Base-by-base conservation (phyloP, 2,888 invertebrate species). In the Clostera curtula region DNA sequence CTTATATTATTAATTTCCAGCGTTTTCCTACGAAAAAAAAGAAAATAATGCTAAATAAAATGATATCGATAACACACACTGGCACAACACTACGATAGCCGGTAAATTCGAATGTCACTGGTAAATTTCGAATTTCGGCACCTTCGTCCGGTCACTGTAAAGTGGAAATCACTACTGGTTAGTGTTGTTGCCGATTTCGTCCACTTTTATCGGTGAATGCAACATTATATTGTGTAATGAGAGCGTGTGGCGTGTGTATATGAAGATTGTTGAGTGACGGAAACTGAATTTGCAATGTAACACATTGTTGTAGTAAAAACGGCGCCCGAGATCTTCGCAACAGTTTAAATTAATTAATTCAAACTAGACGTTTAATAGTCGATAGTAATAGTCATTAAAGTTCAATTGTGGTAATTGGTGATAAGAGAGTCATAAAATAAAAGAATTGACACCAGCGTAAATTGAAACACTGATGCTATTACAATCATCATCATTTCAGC, bases 1-100 rank as follows among this genome's bases (percentile, higher is more conserved):
- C 82, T 83, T 71, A 83, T 74, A 75, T 79, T 82, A 80, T 75
- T 76, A 71, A 77, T 76, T 79, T 82, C 82, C 82, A 73, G 79
- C 80, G 67, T 75, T 82, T 75, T 80, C 83, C 83, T 83, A 83
- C 74, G n/a, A n/a, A n/a, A 75, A 80, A 79, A 80, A 75, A 77
- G 71, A 77, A 79, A 79, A 73, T 59, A 71, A 65, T 36, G 36
- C 45, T 44, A 59, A 64, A 68, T 65, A 66, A 73, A 70, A 62
- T 50, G 52, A 56, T 49, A 67, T 57, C 55, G 56, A 66, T 41
- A 59, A 44, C 60, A 59, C 50, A 53, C 71, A 74, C 73, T 69
- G 43, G 56, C 79, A 80, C 80, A 67, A 55, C 76, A 80, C 79
- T 73, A 57, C 24, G 34, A 53, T 47, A 43, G 52, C 54, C 49